phyloP scores from a whole-genome alignment of 2,797 vertebrate genomes.

The Lepus oiostolus region DNA sequence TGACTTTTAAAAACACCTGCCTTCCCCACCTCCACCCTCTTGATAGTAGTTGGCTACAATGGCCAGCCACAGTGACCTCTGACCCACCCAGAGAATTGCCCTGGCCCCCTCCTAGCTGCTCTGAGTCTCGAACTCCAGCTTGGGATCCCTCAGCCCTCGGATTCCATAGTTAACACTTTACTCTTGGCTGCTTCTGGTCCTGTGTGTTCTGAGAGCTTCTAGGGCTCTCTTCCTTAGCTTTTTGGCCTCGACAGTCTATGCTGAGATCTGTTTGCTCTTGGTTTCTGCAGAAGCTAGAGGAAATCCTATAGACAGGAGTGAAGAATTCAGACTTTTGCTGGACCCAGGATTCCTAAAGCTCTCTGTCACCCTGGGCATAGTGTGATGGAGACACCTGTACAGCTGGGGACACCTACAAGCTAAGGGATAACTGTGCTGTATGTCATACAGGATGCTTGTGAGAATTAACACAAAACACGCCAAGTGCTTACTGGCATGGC shows the following conservation, averaged over 20 bases:
- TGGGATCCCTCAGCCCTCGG: not conserved
- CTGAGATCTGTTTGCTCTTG: not conserved
- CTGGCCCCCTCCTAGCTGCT: not conserved
- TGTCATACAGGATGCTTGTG: not conserved
- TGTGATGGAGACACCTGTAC: not conserved
- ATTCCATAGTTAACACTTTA: not conserved
- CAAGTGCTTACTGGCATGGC: not conserved
- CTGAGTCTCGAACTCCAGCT: not conserved
- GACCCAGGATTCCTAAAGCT: not conserved
- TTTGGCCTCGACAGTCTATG: not conserved
- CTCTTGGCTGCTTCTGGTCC: not conserved
- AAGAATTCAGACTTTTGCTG: not conserved
- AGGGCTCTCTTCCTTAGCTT: not conserved
- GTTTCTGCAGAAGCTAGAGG: not conserved
- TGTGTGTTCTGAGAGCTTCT: not conserved
- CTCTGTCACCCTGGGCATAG: not conserved
- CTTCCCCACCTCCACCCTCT: too few relatives aligned
- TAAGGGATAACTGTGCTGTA: not conserved
- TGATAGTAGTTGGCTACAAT: not conserved
- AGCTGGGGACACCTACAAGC: not conserved
- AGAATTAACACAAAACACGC: not conserved
- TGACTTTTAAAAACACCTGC: not conserved
- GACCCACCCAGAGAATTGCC: not conserved
- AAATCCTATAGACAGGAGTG: not conserved
- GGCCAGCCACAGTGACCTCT: not conserved